A percentile compares a stretch with the other conserved stretches of the same genome.
phyloP scores from a whole-genome alignment of 1,140 invertebrate species.

The Drosophila pruinosa region DNA sequence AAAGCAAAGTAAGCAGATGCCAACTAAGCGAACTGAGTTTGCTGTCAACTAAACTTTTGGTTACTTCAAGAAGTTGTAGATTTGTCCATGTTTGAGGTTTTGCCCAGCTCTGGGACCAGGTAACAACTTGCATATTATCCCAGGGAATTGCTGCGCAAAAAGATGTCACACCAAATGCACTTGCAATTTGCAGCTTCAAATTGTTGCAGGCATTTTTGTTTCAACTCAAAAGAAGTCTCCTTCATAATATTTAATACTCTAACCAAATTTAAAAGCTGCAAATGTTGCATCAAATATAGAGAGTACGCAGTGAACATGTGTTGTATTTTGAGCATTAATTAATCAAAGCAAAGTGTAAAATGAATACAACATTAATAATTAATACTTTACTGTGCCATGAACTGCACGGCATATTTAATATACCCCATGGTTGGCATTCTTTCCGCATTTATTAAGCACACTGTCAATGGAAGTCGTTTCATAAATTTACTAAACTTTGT shows the following conservation, averaged over 20 bases:
- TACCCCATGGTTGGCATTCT: not conserved
- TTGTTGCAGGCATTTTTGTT: constrained; percentile 3
- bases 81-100: not conserved
- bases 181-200: constrained; percentile 13
- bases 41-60: constrained; percentile 3
- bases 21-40: not conserved
- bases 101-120: not conserved
- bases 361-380: too few relatives aligned
- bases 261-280: not conserved
- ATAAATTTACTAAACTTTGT: constrained; percentile 22
- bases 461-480: constrained; percentile 3
- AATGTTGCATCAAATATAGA: too few relatives aligned
- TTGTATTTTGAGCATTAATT: too few relatives aligned
- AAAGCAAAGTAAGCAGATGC: not conserved
- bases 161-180: constrained; percentile 8
- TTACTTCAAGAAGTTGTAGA: constrained; percentile 3
- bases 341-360: too few relatives aligned
- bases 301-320: too few relatives aligned
- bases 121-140: constrained; percentile 10
- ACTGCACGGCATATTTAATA: not conserved
- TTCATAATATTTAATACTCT: not conserved
- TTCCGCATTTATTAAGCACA: not conserved
- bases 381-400: not conserved
- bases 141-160: not conserved
- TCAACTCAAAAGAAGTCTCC: not conserved